Percentiles rank a stretch among this genome's conserved stretches.
These are phyloP conservation scores for Zaprionus africanus DNA, from an alignment of 1,140 invertebrate genomes.

Conservation along the genomic window DNA sequence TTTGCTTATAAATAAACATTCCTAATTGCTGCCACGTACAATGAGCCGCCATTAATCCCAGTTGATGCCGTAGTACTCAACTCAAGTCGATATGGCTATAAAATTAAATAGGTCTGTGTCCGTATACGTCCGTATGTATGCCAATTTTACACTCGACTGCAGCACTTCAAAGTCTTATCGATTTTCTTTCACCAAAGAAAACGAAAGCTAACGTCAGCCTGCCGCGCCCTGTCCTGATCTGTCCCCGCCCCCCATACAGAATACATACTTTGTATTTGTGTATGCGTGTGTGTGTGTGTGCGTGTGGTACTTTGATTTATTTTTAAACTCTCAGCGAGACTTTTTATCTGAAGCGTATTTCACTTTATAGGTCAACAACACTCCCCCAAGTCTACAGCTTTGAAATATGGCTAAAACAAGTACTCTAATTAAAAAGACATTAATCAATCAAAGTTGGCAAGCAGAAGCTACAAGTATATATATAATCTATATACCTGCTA, in stretches of 20 bases:
- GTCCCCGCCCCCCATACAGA: neutral
- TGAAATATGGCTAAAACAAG: conserved; percentile 20
- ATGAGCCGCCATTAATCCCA: conserved; percentile 41
- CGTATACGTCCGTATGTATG: conserved; percentile 35
- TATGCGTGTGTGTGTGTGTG: neutral
- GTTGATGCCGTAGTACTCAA: conserved; percentile 19
- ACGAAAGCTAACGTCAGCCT: conserved; percentile 25
- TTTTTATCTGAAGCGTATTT: conserved; percentile 21
- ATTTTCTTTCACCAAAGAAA: conserved; percentile 47
- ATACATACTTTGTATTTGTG: neutral
- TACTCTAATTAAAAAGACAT: conserved; percentile 52
- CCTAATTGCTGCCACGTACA: conserved; percentile 36
- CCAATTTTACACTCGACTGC: conserved; percentile 48
- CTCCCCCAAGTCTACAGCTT: conserved; percentile 5
- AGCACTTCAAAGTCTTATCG: conserved; percentile 52
- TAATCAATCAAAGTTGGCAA: conserved; percentile 39
- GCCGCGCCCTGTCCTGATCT: neutral
- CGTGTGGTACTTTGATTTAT: conserved; percentile 33
- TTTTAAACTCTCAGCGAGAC: conserved; percentile 30
- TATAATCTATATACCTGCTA: neutral
- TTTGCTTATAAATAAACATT: conserved; percentile 41
- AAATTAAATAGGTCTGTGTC: conserved; percentile 24
- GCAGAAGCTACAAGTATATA: conserved; percentile 1
- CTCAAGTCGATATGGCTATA: conserved; percentile 28
- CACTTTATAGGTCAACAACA: conserved; percentile 37